phyloP scores from a whole-genome alignment of 1,140 invertebrate species.

The Uloborus diversus region DNA sequence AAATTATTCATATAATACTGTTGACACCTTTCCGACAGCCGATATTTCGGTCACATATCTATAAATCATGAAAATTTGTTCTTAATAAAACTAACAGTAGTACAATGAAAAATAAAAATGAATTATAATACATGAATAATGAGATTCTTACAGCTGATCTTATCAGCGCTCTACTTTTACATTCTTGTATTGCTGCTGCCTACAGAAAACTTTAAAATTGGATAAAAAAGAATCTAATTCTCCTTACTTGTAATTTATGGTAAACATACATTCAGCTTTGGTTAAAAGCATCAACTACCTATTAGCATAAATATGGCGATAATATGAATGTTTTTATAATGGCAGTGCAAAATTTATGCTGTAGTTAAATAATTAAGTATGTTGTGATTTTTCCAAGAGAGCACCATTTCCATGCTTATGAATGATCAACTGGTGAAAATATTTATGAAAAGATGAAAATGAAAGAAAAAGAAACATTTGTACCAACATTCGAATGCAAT shows the following conservation, averaged over 20 bases:
- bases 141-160: slow-evolving; percentile 28
- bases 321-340: slow-evolving; percentile 48
- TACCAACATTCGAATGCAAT: slow-evolving; percentile 18
- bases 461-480: slow-evolving; percentile 9
- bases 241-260: slow-evolving; percentile 20
- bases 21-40: slow-evolving; percentile 26
- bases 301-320: slow-evolving; percentile 45
- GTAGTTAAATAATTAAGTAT: slow-evolving; percentile 36
- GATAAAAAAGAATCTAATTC: slow-evolving; percentile 30
- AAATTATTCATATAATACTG: slow-evolving; percentile 34
- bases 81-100: slow-evolving; percentile 44
- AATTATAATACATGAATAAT: slow-evolving; percentile 32
- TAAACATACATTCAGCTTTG: slow-evolving; percentile 45
- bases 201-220: slow-evolving; percentile 29
- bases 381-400: slow-evolving; percentile 36
- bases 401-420: slow-evolving; percentile 41
- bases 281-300: slow-evolving; percentile 44
- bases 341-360: slow-evolving; percentile 50
- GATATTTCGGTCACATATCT: slow-evolving; percentile 3
- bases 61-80: slow-evolving; percentile 51
- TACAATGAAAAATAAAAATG: slow-evolving; percentile 27
- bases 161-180: slow-evolving; percentile 38
- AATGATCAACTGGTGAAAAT: slow-evolving; percentile 24
- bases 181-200: slow-evolving; percentile 19
- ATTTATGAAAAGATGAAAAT: slow-evolving; percentile 23